Evolutionary conservation across 2,888 invertebrate species (phyloP).

Genomic region (Amphipyra berbera): DNA sequence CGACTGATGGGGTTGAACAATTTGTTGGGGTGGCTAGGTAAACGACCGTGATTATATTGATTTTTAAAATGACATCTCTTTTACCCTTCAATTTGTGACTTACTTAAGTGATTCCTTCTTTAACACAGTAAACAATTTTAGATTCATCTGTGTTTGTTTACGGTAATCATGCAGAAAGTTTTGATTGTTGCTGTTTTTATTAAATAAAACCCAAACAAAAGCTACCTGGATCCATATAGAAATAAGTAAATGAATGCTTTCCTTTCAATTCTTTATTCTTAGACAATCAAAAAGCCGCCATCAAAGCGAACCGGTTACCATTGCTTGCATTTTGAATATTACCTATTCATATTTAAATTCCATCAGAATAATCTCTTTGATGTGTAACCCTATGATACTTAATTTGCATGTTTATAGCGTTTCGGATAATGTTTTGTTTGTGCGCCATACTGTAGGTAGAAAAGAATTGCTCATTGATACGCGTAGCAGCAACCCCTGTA

Average conservation of each 20-base stretch:
- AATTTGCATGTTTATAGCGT: conserved; percentile 77
- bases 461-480: conserved; percentile 63
- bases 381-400: conserved; percentile 65
- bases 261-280: conserved; percentile 16
- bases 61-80: conserved; percentile 81
- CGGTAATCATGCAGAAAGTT: not conserved
- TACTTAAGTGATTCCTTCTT: conserved; percentile 17
- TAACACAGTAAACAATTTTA: not conserved
- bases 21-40: conserved; percentile 85
- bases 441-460: conserved; percentile 59
- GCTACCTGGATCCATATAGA: not conserved
- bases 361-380: conserved; percentile 70
- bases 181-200: not conserved
- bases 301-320: conserved; percentile 20
- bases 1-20: conserved; percentile 81
- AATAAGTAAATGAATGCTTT: not conserved
- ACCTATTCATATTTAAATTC: conserved; percentile 74
- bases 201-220: too few relatives aligned
- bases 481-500: conserved; percentile 69
- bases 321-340: conserved; percentile 51
- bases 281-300: conserved; percentile 18
- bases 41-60: conserved; percentile 87
- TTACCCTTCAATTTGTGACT: conserved; percentile 61
- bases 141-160: not conserved
- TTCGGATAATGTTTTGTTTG: conserved; percentile 65